Percentiles rank a stretch among this genome's conserved stretches.
Evolutionary conservation across 1,140 invertebrate species (phyloP).

Genomic region (Thaumatotibia leucotreta): DNA sequence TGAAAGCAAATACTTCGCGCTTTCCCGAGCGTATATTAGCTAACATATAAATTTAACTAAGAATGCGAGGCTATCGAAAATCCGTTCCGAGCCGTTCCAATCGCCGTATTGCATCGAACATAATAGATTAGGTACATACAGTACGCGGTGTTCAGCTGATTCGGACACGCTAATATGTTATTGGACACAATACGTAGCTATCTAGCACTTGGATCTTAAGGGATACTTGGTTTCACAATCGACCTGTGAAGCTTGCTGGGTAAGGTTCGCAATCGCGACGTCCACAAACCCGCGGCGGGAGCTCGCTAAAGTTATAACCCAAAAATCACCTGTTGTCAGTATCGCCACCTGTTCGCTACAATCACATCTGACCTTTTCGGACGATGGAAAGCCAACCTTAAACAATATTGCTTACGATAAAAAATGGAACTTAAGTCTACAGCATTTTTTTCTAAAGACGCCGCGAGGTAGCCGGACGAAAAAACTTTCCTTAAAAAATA

Average conservation of each 20-base stretch:
- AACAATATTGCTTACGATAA: not conserved
- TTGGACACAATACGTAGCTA: constrained; percentile 46
- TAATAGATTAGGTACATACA: not conserved
- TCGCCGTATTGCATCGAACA: not conserved
- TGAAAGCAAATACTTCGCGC: not conserved
- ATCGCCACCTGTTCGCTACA: constrained; percentile 61
- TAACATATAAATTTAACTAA: not conserved
- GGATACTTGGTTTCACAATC: not conserved
- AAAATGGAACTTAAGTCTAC: not conserved
- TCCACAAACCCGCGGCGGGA: not conserved
- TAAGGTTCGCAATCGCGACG: not conserved
- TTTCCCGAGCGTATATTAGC: not conserved
- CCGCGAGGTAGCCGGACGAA: constrained; percentile 43
- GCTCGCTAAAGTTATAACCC: not conserved
- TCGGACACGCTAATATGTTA: constrained; percentile 66
- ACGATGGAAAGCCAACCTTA: constrained; percentile 26
- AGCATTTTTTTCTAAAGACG: constrained; percentile 28
- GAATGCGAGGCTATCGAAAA: constrained; percentile 2
- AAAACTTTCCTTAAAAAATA: constrained; percentile 36
- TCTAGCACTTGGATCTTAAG: not conserved
- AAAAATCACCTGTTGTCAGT: constrained; percentile 55
- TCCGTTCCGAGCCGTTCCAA: not conserved
- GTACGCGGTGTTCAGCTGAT: constrained; percentile 28
- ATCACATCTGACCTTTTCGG: constrained; percentile 54
- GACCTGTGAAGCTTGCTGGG: not conserved